A percentile compares a stretch with the other conserved stretches of the same genome.
These are phyloP conservation scores for Lysandra bellargus DNA, from an alignment of 2,888 invertebrate species.

Conservation along the genomic window DNA sequence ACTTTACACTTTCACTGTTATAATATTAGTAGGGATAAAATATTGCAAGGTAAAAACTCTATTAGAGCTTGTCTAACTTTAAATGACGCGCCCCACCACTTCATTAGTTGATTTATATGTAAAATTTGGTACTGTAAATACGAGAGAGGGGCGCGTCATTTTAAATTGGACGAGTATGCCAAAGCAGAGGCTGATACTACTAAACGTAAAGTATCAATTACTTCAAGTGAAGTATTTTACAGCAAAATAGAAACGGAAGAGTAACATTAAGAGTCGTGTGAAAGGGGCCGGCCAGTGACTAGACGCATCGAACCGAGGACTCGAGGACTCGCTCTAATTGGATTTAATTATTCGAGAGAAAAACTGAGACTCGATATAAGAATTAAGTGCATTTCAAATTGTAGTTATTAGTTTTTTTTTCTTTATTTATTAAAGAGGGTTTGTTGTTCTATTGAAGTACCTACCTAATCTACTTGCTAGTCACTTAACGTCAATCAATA, in stretches of 20 bases:
- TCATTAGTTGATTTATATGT: no score
- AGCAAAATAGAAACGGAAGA: constrained; percentile 45
- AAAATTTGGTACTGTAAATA: no score
- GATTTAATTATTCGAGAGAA: constrained; percentile 41
- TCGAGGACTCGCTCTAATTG: constrained; percentile 40
- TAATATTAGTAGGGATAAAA: no score
- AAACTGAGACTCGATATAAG: constrained; percentile 35
- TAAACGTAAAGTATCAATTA: not conserved
- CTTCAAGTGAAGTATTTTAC: constrained; percentile 45
- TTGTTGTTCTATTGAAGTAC: not conserved
- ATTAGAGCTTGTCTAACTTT: no score
- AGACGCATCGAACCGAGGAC: constrained; percentile 49
- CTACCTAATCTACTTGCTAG: not conserved
- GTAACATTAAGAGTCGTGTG: constrained; percentile 59
- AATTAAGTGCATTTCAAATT: not conserved
- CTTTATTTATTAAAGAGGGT: no score
- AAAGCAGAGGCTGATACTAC: not conserved
- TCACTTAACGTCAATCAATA: not conserved
- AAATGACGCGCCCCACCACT: no score
- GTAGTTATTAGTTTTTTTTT: not conserved
- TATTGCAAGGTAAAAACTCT: no score
- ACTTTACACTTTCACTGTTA: no score
- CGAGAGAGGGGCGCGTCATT: no score
- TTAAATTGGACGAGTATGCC: no score
- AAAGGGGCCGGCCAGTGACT: constrained; percentile 59